Evolutionary conservation across 2,113 vertebrate species (phyloP).

Genomic region (Tringa solitaria): DNA sequence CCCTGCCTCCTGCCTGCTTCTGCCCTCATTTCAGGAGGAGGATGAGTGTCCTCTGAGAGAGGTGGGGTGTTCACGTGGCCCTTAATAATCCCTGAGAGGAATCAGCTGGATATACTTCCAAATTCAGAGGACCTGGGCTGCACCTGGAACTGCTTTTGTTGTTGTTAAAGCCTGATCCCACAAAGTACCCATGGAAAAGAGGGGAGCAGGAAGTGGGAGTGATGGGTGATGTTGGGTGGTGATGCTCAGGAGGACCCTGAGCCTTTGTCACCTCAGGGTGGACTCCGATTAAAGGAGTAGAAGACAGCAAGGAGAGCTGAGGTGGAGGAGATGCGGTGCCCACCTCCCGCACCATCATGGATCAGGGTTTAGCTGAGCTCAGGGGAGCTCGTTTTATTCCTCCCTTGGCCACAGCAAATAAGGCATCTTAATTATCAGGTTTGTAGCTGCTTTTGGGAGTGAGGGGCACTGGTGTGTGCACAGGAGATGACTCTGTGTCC

Average conservation of each 20-base stretch:
- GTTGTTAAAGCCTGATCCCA: neutral
- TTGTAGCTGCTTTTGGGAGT: neutral
- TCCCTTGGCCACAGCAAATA: fast-evolving
- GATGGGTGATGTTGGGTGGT: fast-evolving
- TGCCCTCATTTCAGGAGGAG: fast-evolving
- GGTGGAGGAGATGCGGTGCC: neutral
- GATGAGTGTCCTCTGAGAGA: no score
- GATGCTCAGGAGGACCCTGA: neutral
- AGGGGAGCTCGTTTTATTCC: fast-evolving
- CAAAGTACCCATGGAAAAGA: fast-evolving
- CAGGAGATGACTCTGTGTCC: neutral
- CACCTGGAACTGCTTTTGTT: neutral
- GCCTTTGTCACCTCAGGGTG: neutral
- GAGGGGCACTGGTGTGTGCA: fast-evolving
- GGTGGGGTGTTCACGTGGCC: fast-evolving
- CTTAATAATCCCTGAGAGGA: neutral
- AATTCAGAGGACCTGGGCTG: neutral
- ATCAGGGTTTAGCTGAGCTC: neutral
- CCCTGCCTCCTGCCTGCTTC: neutral
- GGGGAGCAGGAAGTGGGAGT: no score
- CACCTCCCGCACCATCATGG: neutral
- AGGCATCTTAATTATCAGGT: neutral
- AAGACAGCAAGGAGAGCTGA: neutral
- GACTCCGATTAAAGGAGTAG: neutral
- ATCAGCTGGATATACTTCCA: neutral